A percentile compares a stretch with the other conserved stretches of the same genome.
phyloP scores from a whole-genome alignment of 2,113 vertebrate species.

The Eubucco bourcierii region DNA sequence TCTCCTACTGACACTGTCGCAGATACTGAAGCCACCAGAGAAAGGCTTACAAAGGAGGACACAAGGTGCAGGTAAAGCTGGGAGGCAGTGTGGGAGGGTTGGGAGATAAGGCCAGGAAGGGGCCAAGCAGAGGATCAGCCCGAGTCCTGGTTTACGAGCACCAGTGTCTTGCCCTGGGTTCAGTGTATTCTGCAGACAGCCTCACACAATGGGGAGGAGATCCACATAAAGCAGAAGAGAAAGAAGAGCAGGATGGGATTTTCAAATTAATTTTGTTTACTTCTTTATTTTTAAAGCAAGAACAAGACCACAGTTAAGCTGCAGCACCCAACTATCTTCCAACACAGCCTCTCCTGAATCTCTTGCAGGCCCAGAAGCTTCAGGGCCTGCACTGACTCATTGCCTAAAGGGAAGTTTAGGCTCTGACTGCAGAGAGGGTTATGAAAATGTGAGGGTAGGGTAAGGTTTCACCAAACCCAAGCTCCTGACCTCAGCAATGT shows the following conservation, averaged over 20 bases:
- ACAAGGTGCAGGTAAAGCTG: neutral
- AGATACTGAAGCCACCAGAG: neutral
- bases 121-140: neutral
- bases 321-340: neutral
- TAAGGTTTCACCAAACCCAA: neutral
- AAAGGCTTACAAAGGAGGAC: neutral
- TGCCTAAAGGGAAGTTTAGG: neutral
- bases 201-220: neutral
- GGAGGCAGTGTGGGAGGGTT: neutral
- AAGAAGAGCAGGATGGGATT: neutral
- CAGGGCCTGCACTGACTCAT: neutral
- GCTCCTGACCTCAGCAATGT: neutral
- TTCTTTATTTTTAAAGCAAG: neutral
- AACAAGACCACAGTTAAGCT: neutral
- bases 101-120: neutral
- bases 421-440: neutral
- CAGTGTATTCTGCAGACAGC: neutral
- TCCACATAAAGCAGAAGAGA: neutral
- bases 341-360: accelerated
- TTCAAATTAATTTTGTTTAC: no score
- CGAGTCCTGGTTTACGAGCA: neutral
- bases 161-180: neutral
- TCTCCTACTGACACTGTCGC: neutral
- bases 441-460: neutral
- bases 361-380: neutral